These are phyloP conservation scores for Oxyruncus cristatus DNA, from an alignment of 2,113 vertebrate genomes.

Conservation along the genomic window DNA sequence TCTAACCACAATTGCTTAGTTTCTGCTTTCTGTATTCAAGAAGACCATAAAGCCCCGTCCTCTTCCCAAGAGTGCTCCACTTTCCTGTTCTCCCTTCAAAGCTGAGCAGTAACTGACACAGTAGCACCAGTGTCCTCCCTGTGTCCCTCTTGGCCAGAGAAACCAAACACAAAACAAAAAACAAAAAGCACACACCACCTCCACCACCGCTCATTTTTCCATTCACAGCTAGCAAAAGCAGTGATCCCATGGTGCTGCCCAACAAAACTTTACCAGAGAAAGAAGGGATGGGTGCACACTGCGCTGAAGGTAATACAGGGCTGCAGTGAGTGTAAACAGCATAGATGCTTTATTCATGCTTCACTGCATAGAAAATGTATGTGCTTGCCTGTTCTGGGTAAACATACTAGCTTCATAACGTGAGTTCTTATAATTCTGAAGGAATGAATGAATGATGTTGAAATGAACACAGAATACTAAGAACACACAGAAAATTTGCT, in stretches of 20 bases:
- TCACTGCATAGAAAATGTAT: not conserved
- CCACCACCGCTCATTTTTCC: not conserved
- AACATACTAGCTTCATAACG: not conserved
- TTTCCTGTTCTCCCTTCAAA: not conserved
- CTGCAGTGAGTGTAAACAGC: rapidly evolving
- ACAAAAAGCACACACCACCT: not conserved
- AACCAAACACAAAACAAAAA: not conserved
- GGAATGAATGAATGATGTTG: not conserved
- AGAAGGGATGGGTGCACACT: not conserved
- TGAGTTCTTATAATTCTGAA: not conserved
- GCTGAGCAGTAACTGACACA: not conserved
- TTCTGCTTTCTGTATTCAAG: not conserved
- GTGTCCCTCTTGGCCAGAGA: not conserved
- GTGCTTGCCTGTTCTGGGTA: not conserved
- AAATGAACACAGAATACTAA: not conserved
- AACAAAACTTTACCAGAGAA: not conserved
- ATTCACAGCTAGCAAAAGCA: not conserved
- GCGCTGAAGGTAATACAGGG: rapidly evolving
- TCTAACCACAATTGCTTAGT: not conserved
- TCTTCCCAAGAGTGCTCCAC: not conserved
- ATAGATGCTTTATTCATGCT: not conserved
- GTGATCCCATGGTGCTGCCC: not conserved
- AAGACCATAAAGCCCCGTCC: not conserved
- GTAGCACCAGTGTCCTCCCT: not conserved
- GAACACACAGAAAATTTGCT: not conserved